These are phyloP conservation scores for Arvicanthis niloticus DNA, from an alignment of 2,113 vertebrate genomes.

Conservation along the genomic window DNA sequence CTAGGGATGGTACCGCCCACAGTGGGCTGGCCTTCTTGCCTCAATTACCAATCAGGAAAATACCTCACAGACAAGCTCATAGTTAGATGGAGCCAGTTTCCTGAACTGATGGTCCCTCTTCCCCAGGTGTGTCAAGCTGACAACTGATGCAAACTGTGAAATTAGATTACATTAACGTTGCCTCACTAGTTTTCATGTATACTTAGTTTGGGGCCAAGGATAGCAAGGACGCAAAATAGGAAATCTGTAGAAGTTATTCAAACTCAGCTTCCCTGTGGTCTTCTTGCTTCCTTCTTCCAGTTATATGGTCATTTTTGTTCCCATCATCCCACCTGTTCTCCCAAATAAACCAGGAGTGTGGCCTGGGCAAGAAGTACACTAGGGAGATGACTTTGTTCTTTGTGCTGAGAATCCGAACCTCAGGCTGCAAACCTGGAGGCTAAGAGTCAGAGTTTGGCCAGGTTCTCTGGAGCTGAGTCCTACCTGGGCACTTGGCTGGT, in stretches of 20 bases:
- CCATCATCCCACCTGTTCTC: neutral
- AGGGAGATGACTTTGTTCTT: neutral
- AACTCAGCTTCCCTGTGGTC: neutral
- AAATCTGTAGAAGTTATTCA: neutral
- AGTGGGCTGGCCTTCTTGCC: neutral
- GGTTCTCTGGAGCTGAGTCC: neutral
- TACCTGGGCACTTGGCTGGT: fast-evolving
- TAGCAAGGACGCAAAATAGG: neutral
- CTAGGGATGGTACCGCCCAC: neutral
- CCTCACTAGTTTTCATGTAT: neutral
- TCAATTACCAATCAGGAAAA: neutral
- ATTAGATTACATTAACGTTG: neutral
- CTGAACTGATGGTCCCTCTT: neutral
- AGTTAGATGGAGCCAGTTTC: neutral
- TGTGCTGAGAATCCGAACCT: neutral
- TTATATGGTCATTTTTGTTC: neutral
- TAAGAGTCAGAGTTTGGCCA: neutral
- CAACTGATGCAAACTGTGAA: neutral
- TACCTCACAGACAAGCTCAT: neutral
- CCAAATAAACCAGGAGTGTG: neutral
- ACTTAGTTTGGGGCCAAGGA: neutral
- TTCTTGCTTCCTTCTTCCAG: neutral
- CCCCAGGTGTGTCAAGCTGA: neutral
- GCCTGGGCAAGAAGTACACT: neutral
- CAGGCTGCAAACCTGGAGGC: neutral